These are phyloP conservation scores for Epistrophella euchroma DNA, from an alignment of 2,888 invertebrate genomes.

Conservation along the genomic window DNA sequence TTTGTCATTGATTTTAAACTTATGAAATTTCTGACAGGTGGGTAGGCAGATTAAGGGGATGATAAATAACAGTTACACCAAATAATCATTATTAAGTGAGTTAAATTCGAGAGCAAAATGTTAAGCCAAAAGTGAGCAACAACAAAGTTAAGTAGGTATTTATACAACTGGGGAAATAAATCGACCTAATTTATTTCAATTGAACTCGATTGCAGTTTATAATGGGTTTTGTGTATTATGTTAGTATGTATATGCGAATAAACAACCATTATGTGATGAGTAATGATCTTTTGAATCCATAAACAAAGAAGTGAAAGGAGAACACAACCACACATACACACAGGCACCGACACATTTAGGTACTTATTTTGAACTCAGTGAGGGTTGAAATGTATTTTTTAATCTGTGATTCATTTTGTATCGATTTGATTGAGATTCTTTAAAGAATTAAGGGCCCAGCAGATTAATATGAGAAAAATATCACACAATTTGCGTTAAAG, in stretches of 20 bases:
- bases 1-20: background rate
- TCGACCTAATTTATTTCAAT: slow-evolving; percentile 69
- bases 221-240: background rate
- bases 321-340: slow-evolving; percentile 3
- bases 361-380: background rate
- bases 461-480: background rate
- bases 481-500: background rate
- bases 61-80: background rate
- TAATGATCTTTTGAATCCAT: slow-evolving; percentile 64
- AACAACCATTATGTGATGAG: slow-evolving; percentile 50
- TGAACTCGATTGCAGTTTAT: slow-evolving; percentile 65
- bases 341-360: background rate
- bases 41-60: background rate
- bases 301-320: slow-evolving; percentile 38
- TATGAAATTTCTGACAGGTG: background rate
- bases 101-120: background rate
- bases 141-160: background rate
- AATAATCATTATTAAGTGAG: slow-evolving; percentile 7
- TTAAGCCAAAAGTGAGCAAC: slow-evolving; percentile 17
- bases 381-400: slow-evolving; percentile 31
- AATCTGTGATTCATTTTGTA: slow-evolving; percentile 60
- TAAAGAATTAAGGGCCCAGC: slow-evolving; percentile 2
- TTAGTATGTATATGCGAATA: background rate
- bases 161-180: slow-evolving; percentile 49
- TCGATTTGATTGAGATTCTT: slow-evolving; percentile 19